Evolutionary conservation across 2,113 vertebrate species (phyloP).

Genomic region (Eptesicus fuscus): DNA sequence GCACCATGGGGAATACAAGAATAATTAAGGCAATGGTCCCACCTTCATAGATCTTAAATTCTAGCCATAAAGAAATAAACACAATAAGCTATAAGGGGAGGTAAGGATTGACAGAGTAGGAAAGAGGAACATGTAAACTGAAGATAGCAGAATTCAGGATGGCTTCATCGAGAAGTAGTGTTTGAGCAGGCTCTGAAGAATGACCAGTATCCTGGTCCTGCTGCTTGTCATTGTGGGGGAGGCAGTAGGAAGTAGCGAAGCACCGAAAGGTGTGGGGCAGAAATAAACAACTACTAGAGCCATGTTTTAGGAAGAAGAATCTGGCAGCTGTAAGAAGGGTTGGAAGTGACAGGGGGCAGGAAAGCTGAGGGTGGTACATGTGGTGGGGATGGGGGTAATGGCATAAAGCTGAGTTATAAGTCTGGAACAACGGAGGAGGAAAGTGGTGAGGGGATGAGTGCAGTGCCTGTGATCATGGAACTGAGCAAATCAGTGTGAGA

Average conservation of each 20-base stretch:
- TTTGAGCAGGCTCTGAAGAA: neutral
- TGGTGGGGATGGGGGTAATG: too few relatives aligned
- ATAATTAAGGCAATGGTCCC: neutral
- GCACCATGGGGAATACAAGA: neutral
- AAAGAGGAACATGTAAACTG: neutral
- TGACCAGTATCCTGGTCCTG: neutral
- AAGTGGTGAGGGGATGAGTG: neutral
- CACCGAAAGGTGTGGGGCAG: neutral
- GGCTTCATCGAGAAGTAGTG: neutral
- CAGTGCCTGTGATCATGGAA: neutral
- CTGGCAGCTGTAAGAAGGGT: neutral
- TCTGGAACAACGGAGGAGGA: neutral
- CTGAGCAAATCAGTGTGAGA: neutral
- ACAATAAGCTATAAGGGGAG: neutral
- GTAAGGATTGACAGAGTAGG: neutral
- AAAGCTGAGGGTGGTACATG: neutral
- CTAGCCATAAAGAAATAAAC: neutral
- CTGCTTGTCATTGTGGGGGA: neutral
- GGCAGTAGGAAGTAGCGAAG: neutral
- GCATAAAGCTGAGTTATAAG: neutral
- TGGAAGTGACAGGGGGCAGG: neutral
- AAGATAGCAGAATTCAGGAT: neutral
- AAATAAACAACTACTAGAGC: neutral
- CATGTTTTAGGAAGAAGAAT: neutral
- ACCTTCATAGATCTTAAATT: conserved; percentile 21